Conservation (phyloP, 2,888 invertebrate genomes). For the Meteorus colon region DNA sequence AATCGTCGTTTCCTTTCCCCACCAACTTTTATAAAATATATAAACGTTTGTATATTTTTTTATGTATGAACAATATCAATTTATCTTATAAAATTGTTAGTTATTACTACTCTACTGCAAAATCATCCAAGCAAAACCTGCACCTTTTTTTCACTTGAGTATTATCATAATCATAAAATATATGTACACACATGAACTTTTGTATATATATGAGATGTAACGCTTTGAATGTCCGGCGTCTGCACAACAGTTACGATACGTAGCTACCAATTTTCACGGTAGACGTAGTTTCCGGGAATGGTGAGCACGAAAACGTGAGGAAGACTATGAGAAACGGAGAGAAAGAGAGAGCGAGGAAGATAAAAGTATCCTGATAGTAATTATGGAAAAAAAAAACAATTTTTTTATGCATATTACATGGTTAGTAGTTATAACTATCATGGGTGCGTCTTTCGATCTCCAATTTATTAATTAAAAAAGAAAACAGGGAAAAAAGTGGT, state of each 20-base stretch:
- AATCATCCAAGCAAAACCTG: not conserved
- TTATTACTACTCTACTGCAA: not conserved
- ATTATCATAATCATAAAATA: too few relatives aligned
- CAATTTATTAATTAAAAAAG: not conserved
- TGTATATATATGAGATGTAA: not conserved
- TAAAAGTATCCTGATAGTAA: not conserved
- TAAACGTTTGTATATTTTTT: not conserved
- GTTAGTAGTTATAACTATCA: not conserved
- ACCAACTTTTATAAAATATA: not conserved
- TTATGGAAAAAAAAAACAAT: not conserved
- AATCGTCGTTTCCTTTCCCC: too few relatives aligned
- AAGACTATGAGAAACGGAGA: not conserved
- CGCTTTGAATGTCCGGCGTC: not conserved
- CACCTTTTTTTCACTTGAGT: too few relatives aligned
- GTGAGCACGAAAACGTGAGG: not conserved
- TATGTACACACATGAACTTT: not conserved
- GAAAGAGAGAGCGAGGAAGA: not conserved
- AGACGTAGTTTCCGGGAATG: constrained; percentile 35
- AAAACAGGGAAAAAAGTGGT: not conserved
- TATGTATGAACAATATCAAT: not conserved
- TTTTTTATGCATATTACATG: not conserved
- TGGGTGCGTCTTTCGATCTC: constrained; percentile 1
- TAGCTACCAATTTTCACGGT: constrained; percentile 27
- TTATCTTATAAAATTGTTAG: not conserved
- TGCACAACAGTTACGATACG: constrained; percentile 2